These are phyloP conservation scores for Zoanthus sociatus DNA, from an alignment of 92 coral and sea anemone species.

Conservation along the genomic window DNA sequence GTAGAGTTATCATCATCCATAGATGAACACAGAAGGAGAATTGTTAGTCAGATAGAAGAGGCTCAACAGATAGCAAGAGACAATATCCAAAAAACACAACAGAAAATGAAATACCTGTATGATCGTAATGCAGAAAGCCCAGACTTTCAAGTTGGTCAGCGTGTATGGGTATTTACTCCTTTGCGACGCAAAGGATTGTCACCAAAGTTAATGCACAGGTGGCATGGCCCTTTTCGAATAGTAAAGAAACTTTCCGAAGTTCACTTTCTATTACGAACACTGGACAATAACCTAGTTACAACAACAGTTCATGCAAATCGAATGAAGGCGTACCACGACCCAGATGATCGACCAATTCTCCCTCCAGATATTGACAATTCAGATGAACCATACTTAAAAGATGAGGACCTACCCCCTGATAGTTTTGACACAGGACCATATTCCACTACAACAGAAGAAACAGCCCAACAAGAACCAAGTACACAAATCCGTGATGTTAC, in stretches of 20 bases:
- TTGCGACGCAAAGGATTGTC: conserved; percentile 57
- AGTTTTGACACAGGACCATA: neutral
- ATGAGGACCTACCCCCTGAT: neutral
- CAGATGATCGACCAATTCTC: conserved; percentile 3
- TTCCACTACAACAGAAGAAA: neutral
- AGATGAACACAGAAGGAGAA: neutral
- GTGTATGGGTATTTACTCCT: conserved; percentile 30
- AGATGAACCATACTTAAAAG: neutral
- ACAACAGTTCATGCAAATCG: neutral
- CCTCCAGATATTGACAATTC: neutral
- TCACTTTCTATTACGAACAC: conserved; percentile 49
- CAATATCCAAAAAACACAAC: conserved; percentile 35
- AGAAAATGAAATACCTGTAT: conserved; percentile 60
- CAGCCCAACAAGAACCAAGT: conserved; percentile 28
- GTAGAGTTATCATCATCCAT: conserved; percentile 4
- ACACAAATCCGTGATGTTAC: neutral
- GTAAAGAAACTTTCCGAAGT: conserved; percentile 47
- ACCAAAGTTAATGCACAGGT: conserved; percentile 53
- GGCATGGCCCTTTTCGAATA: conserved; percentile 62
- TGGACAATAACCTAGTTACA: conserved; percentile 36
- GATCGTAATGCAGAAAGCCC: conserved; percentile 49
- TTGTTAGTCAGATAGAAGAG: neutral
- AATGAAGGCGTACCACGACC: neutral
- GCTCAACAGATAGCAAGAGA: neutral
- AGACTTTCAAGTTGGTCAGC: conserved; percentile 47